These are phyloP conservation scores for Channa striata DNA, from an alignment of 2,797 vertebrate species.

Conservation along the genomic window DNA sequence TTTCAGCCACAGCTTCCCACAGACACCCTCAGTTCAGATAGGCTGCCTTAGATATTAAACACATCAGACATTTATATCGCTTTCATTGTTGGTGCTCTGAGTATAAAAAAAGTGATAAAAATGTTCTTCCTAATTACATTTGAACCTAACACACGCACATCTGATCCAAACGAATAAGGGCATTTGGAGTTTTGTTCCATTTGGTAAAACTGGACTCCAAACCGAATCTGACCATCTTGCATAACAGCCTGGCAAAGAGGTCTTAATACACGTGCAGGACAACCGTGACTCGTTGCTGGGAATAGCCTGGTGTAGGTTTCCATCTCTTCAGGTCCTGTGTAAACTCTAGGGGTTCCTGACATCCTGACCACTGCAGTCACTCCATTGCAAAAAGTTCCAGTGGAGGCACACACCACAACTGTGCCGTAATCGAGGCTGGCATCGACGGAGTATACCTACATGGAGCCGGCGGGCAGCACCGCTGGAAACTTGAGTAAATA, in stretches of 20 bases:
- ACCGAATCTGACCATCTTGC: conserved; percentile 43
- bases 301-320: conserved; percentile 62
- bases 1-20: conserved; percentile 57
- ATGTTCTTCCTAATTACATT: background rate
- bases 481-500: conserved; percentile 78
- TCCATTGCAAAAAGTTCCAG: conserved; percentile 80
- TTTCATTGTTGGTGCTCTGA: background rate
- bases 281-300: conserved; percentile 45
- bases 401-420: conserved; percentile 68
- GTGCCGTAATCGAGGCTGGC: conserved; percentile 65
- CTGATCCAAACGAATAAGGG: conserved; percentile 21
- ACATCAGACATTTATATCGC: background rate
- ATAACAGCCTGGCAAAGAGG: conserved; percentile 46
- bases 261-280: conserved; percentile 39
- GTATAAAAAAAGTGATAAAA: background rate
- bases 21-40: conserved; percentile 43
- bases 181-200: conserved; percentile 25
- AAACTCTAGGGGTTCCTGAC: conserved; percentile 61
- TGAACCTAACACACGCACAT: background rate
- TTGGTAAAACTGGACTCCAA: conserved; percentile 38
- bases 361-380: conserved; percentile 64
- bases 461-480: conserved; percentile 34
- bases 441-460: conserved; percentile 40
- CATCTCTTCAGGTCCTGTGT: conserved; percentile 56
- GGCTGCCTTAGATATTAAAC: conserved; percentile 8